phyloP scores from a whole-genome alignment of 2,888 invertebrate genomes.

The Cheilosia grossa region DNA sequence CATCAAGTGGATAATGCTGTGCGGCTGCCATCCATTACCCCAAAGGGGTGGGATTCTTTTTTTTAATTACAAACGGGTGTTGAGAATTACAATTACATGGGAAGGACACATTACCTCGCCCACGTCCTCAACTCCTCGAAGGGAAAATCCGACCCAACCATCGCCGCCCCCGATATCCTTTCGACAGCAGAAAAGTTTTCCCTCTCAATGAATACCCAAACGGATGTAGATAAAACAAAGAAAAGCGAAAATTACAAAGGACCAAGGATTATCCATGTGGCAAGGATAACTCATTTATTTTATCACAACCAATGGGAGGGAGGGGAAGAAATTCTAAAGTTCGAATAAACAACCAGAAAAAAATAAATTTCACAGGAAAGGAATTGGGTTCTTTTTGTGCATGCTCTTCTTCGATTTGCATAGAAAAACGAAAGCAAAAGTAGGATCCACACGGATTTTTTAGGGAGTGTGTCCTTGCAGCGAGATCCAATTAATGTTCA shows the following conservation, averaged over 20 bases:
- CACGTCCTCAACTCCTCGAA: constrained; percentile 53
- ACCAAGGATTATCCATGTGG: constrained; percentile 70
- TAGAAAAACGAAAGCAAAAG: constrained; percentile 60
- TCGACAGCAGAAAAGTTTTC: constrained; percentile 41
- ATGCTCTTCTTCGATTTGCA: constrained; percentile 53
- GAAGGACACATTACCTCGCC: constrained; percentile 68
- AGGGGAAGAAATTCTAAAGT: constrained; percentile 13
- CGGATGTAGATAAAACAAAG: constrained; percentile 60
- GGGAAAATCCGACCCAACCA: background rate
- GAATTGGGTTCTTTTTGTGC: constrained; percentile 32
- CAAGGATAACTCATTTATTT: constrained; percentile 72
- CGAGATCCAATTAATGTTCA: constrained; percentile 67
- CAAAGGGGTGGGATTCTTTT: constrained; percentile 13
- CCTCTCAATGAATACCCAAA: constrained; percentile 63
- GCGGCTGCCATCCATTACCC: constrained; percentile 41
- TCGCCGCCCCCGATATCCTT: constrained; percentile 10
- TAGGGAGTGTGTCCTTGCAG: constrained; percentile 41
- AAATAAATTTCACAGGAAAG: constrained; percentile 6
- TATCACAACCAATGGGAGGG: constrained; percentile 27
- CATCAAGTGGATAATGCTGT: constrained; percentile 66
- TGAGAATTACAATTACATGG: constrained; percentile 71
- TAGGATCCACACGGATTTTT: constrained; percentile 45
- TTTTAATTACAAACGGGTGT: constrained; percentile 72
- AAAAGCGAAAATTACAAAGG: constrained; percentile 58
- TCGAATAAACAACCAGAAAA: constrained; percentile 27